Conservation (phyloP, 2,888 invertebrate species). For the Sphaeridia pumilis region DNA sequence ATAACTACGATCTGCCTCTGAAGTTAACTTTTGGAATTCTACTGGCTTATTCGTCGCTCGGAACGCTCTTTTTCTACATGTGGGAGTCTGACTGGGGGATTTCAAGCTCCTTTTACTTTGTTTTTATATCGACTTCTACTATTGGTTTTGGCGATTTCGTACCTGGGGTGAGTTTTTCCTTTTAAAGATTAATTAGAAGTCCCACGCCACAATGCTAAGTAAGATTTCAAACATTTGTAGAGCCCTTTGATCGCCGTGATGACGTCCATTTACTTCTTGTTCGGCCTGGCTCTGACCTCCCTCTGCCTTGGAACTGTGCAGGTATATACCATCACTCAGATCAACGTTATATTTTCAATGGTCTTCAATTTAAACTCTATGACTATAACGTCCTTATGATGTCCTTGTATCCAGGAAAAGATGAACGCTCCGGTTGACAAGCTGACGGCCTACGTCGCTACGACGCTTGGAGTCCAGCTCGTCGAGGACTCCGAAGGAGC, state of each 20-base stretch:
- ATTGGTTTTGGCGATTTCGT: constrained; percentile 93
- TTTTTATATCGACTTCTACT: constrained; percentile 92
- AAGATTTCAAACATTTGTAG: constrained; percentile 37
- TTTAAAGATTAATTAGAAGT: neutral
- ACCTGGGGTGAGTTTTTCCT: constrained; percentile 49
- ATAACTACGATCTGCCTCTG: constrained; percentile 89
- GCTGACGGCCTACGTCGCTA: constrained; percentile 10
- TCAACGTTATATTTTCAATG: too few relatives aligned
- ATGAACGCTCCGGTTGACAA: constrained; percentile 23
- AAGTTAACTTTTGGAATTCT: constrained; percentile 74
- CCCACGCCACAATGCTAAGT: neutral
- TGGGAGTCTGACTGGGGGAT: constrained; percentile 73
- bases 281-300: constrained; percentile 87
- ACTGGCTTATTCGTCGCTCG: constrained; percentile 72
- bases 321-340: too few relatives aligned
- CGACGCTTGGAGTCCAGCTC: neutral
- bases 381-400: too few relatives aligned
- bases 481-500: neutral
- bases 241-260: constrained; percentile 82
- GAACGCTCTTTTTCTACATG: constrained; percentile 63
- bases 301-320: constrained; percentile 97
- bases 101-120: constrained; percentile 90
- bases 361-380: too few relatives aligned
- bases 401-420: constrained; percentile 26
- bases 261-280: constrained; percentile 82